Evolutionary conservation across 1,140 invertebrate species (phyloP).

Genomic region (Panagrolaimus sp.): DNA sequence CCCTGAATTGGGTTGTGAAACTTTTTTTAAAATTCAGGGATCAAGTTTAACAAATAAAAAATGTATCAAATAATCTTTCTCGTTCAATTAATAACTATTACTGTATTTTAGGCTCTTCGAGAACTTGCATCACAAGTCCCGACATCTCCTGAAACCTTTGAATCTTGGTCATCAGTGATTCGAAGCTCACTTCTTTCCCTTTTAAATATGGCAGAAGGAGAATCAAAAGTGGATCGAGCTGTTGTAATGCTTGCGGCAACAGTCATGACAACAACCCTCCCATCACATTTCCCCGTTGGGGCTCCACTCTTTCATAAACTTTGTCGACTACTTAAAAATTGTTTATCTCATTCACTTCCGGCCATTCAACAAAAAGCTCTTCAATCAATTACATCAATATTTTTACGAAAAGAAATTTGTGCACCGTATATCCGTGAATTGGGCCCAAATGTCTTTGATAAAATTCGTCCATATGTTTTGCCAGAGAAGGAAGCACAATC

Average conservation of each 20-base stretch:
- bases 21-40: too few species aligned
- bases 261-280: conserved; percentile 77
- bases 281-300: conserved; percentile 70
- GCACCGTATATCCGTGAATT: conserved; percentile 42
- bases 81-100: too few species aligned
- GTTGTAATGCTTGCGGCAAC: conserved; percentile 74
- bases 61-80: too few species aligned
- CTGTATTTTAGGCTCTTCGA: conserved; percentile 21
- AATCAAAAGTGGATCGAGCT: conserved; percentile 35
- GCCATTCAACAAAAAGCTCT: conserved; percentile 74
- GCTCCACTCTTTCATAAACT: conserved; percentile 82
- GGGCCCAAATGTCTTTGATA: conserved; percentile 42
- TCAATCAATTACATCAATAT: conserved; percentile 72
- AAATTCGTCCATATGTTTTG: conserved; percentile 44
- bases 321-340: conserved; percentile 83
- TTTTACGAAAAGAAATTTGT: conserved; percentile 63
- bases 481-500: conserved; percentile 13
- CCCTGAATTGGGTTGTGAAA: too few species aligned
- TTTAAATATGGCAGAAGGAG: conserved; percentile 64
- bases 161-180: conserved; percentile 36
- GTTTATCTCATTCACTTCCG: conserved; percentile 72
- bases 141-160: conserved; percentile 9
- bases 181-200: conserved; percentile 41
- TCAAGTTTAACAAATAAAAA: too few species aligned
- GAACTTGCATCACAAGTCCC: conserved; percentile 21